phyloP scores from a whole-genome alignment of 2,113 vertebrate genomes.

The Ellobius talpinus region DNA sequence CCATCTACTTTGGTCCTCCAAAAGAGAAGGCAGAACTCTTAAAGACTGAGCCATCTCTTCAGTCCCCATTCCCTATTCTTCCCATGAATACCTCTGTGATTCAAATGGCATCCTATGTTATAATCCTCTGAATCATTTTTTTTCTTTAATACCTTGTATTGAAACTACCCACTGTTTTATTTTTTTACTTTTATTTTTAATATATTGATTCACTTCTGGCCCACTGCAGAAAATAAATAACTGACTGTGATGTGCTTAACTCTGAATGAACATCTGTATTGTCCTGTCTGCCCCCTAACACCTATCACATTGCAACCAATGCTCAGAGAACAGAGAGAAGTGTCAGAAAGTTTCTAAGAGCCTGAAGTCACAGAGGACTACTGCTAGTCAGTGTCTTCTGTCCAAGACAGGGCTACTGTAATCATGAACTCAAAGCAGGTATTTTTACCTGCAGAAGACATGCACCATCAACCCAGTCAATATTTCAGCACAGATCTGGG shows the following conservation, averaged over 20 bases:
- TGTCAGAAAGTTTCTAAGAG: background rate
- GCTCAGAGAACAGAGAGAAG: background rate
- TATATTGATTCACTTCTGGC: background rate
- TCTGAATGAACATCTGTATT: no score
- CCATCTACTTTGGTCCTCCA: background rate
- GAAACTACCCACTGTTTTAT: background rate
- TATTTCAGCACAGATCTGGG: background rate
- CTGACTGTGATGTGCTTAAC: background rate
- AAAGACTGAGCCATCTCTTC: background rate
- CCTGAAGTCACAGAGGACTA: background rate
- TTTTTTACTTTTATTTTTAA: background rate
- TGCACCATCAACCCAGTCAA: background rate
- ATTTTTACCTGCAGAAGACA: background rate
- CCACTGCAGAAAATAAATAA: background rate
- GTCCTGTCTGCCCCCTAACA: background rate
- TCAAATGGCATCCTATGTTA: background rate
- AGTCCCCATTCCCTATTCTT: background rate
- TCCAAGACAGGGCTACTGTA: no score
- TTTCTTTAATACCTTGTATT: background rate
- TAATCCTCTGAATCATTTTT: background rate
- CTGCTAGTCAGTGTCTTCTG: background rate
- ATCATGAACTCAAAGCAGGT: background rate
- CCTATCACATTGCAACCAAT: background rate
- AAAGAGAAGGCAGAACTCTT: background rate
- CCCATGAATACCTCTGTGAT: background rate